phyloP scores from a whole-genome alignment of 2,888 invertebrate species.

The Napeogenes inachia region DNA sequence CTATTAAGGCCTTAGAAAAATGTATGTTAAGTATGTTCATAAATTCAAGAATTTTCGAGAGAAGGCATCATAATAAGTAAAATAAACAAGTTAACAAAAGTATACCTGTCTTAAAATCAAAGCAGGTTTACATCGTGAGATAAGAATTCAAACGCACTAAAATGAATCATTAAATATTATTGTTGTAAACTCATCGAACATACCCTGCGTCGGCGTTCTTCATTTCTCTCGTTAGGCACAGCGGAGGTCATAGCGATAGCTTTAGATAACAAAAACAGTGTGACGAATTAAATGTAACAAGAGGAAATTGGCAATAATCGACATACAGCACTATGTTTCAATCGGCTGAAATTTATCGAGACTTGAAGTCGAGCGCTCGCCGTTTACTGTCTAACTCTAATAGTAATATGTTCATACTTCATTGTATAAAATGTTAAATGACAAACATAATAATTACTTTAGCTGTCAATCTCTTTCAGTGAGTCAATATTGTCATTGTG shows the following conservation, averaged over 20 bases:
- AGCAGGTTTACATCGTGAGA: slow-evolving; percentile 16
- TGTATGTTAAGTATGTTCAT: neutral
- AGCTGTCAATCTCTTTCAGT: neutral
- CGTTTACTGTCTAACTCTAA: neutral
- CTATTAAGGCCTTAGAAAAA: neutral
- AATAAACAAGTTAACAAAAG: slow-evolving; percentile 23
- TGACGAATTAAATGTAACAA: neutral
- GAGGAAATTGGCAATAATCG: neutral
- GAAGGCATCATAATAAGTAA: slow-evolving; percentile 5
- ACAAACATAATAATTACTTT: neutral
- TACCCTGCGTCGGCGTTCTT: slow-evolving; percentile 72
- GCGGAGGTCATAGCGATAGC: slow-evolving; percentile 53
- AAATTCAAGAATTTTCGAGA: slow-evolving; percentile 9
- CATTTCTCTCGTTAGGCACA: slow-evolving; percentile 61
- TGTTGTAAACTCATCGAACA: slow-evolving; percentile 31
- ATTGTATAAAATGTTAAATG: no score
- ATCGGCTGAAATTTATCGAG: slow-evolving; percentile 7
- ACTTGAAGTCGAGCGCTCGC: neutral
- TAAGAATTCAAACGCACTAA: slow-evolving; percentile 36
- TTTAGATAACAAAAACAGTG: neutral
- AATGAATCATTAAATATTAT: slow-evolving; percentile 42
- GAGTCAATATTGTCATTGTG: neutral
- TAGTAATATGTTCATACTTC: neutral
- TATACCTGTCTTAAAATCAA: slow-evolving; percentile 25
- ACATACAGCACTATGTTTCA: slow-evolving; percentile 6